A percentile compares a stretch with the other conserved stretches of the same genome.
Conservation (phyloP, 2,797 vertebrate genomes). For the Notoglanidium macrostoma region DNA sequence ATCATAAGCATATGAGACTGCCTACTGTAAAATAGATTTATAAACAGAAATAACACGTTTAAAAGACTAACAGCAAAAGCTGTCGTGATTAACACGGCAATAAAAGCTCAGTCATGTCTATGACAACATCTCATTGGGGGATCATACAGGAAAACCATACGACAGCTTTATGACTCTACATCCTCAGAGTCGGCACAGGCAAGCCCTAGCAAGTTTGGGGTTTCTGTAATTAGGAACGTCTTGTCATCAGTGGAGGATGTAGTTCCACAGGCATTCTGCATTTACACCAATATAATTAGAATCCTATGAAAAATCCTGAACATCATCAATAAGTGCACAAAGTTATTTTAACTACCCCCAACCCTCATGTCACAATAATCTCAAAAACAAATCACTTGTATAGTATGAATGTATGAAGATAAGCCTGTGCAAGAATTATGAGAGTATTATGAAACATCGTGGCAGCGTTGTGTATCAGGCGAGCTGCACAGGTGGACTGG, state of each 20-base stretch:
- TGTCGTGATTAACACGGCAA: not conserved
- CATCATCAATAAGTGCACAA: not conserved
- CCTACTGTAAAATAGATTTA: not conserved
- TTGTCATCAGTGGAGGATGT: not conserved
- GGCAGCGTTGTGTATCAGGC: constrained; percentile 15
- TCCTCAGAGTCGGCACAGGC: constrained; percentile 4
- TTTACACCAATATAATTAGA: constrained; percentile 1
- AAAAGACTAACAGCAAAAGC: not conserved
- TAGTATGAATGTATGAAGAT: not conserved
- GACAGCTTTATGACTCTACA: not conserved
- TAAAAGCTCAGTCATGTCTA: constrained; percentile 24
- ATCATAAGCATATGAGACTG: not conserved
- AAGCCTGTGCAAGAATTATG: not conserved
- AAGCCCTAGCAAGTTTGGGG: constrained; percentile 22
- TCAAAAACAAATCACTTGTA: not conserved
- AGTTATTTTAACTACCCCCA: not conserved
- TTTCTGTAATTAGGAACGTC: not conserved
- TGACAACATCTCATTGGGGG: constrained; percentile 14
- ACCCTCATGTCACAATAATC: no score
- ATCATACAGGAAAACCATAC: constrained; percentile 7
- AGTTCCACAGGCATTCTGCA: not conserved
- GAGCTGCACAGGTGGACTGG: constrained; percentile 27
- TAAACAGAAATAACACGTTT: not conserved
- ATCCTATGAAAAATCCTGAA: not conserved
- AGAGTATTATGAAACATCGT: constrained; percentile 6